Percentiles rank a stretch among this genome's conserved stretches.
phyloP scores from a whole-genome alignment of 92 coral and sea anemone species.

The Blastomussa wellsi region DNA sequence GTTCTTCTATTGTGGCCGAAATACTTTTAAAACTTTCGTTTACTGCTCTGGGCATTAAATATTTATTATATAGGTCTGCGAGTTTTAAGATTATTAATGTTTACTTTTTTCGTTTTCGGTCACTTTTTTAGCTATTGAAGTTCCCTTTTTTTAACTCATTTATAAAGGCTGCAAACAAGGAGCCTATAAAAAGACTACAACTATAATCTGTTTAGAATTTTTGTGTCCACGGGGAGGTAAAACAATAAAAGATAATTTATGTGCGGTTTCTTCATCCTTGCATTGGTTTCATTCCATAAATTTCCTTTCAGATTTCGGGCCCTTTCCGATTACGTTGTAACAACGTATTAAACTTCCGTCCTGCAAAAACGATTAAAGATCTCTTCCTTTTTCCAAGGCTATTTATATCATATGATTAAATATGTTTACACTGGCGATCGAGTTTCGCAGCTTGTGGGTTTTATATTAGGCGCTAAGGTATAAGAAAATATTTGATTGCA shows the following conservation, averaged over 20 bases:
- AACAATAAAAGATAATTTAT: conserved; percentile 24
- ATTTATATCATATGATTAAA: background rate
- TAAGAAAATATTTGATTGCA: background rate
- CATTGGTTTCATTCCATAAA: conserved; percentile 13
- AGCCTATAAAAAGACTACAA: background rate
- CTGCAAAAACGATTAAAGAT: background rate
- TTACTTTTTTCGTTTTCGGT: conserved; percentile 12
- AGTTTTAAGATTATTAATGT: conserved; percentile 1
- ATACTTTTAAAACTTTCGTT: conserved; percentile 20
- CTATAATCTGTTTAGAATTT: background rate
- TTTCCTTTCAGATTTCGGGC: background rate
- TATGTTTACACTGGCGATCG: background rate
- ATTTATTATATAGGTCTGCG: conserved; percentile 45
- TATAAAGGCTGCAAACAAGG: background rate
- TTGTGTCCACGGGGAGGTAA: background rate
- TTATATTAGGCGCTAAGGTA: background rate
- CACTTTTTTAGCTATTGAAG: background rate
- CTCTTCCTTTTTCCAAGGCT: background rate
- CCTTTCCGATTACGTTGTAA: conserved; percentile 11
- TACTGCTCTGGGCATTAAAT: conserved; percentile 9
- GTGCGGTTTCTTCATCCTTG: background rate
- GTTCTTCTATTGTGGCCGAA: conserved; percentile 15
- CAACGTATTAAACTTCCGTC: background rate
- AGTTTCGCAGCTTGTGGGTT: background rate
- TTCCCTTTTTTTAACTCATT: background rate